A percentile compares a stretch with the other conserved stretches of the same genome.
These are phyloP conservation scores for Dexiosoma caninum DNA, from an alignment of 2,888 invertebrate genomes.

Conservation along the genomic window DNA sequence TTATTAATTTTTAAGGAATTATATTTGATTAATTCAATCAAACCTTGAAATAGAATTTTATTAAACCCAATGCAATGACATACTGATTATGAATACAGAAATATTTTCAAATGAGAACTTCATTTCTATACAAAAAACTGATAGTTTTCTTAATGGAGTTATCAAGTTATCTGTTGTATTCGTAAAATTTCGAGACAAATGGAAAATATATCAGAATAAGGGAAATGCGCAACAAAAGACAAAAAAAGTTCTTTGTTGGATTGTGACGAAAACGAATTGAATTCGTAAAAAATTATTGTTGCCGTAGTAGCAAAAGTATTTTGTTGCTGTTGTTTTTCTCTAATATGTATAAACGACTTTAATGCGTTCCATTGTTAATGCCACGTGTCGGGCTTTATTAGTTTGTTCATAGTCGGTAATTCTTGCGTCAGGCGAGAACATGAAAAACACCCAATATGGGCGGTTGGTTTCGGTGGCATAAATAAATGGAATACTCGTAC, in stretches of 20 bases:
- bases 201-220: conserved; percentile 15
- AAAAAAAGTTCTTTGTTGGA: conserved; percentile 21
- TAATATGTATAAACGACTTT: conserved; percentile 78
- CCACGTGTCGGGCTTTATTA: conserved; percentile 78
- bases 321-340: conserved; percentile 47
- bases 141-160: not conserved
- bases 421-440: conserved; percentile 64
- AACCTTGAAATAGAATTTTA: too few species aligned
- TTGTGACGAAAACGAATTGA: conserved; percentile 32
- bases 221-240: conserved; percentile 28
- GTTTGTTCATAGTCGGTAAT: conserved; percentile 72
- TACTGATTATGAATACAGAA: not conserved
- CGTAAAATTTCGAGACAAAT: conserved; percentile 11
- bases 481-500: not conserved
- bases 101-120: not conserved
- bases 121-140: not conserved
- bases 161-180: not conserved
- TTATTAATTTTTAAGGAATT: not conserved
- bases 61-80: not conserved
- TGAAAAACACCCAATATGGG: conserved; percentile 65
- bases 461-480: conserved; percentile 28
- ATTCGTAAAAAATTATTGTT: conserved; percentile 31
- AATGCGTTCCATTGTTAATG: conserved; percentile 78
- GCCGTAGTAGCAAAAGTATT: conserved; percentile 52
- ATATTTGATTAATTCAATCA: too few species aligned